Conservation (phyloP, 2,113 vertebrate genomes). For the Rhea americana region DNA sequence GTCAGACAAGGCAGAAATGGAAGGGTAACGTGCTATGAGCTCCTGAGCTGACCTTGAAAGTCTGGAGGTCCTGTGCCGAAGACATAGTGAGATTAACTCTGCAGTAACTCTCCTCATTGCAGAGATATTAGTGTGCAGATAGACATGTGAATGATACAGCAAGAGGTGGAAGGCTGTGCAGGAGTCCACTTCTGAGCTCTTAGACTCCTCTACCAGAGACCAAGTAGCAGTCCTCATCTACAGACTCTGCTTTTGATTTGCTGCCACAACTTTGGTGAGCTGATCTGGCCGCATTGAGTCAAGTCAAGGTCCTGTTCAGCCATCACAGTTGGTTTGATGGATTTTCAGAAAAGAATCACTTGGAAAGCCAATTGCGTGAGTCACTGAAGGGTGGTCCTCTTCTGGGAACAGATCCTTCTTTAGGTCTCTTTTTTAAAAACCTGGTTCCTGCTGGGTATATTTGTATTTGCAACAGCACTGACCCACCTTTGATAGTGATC, state of each 20-base stretch:
- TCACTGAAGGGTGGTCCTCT: not conserved
- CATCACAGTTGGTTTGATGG: not conserved
- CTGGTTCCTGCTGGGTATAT: not conserved
- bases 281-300: not conserved
- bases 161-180: not conserved
- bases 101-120: not conserved
- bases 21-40: not conserved
- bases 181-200: not conserved
- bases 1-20: not conserved
- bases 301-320: not conserved
- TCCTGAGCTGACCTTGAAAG: not conserved
- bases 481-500: conserved; percentile 4
- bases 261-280: not conserved
- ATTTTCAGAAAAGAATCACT: not conserved
- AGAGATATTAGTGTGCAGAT: not conserved
- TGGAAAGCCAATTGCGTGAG: not conserved
- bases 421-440: not conserved
- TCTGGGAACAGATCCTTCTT: not conserved
- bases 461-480: not conserved
- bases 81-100: not conserved
- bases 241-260: not conserved
- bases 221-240: not conserved
- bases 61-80: too few species aligned
- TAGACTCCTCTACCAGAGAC: not conserved
- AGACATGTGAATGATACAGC: not conserved